Percentiles rank a stretch among this genome's conserved stretches.
Evolutionary conservation across 2,888 invertebrate genomes (phyloP).

Genomic region (Venusia cambrica): DNA sequence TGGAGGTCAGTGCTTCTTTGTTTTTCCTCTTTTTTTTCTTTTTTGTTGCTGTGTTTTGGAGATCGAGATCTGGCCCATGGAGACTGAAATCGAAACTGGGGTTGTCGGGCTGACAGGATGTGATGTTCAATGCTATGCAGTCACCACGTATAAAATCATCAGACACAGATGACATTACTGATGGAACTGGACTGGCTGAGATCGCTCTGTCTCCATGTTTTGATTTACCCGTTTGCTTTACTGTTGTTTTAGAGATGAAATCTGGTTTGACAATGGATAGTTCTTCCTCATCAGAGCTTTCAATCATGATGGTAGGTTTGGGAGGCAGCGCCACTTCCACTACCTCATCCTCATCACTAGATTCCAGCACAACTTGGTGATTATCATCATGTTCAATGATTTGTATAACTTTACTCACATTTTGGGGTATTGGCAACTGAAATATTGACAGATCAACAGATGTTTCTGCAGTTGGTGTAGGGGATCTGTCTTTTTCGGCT

Average conservation of each 20-base stretch:
- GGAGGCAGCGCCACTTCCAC: conserved; percentile 70
- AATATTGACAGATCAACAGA: conserved; percentile 56
- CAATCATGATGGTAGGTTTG: conserved; percentile 71
- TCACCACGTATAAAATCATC: conserved; percentile 75
- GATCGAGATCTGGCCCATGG: conserved; percentile 68
- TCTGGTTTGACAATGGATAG: conserved; percentile 39
- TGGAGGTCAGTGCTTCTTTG: conserved; percentile 55
- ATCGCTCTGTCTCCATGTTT: conserved; percentile 45
- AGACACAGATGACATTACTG: conserved; percentile 71
- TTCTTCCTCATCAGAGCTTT: conserved; percentile 75
- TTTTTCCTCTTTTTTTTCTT: conserved; percentile 68
- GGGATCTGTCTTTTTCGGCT: conserved; percentile 43
- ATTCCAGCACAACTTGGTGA: conserved; percentile 49
- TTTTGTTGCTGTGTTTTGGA: conserved; percentile 55
- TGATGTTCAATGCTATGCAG: conserved; percentile 73
- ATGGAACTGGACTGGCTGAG: conserved; percentile 70
- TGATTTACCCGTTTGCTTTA: conserved; percentile 30
- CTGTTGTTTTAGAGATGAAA: conserved; percentile 31
- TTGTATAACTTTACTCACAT: conserved; percentile 54
- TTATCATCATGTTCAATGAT: conserved; percentile 54
- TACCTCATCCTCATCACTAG: conserved; percentile 75
- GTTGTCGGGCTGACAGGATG: conserved; percentile 56
- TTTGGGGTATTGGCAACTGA: conserved; percentile 51
- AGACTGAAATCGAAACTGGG: conserved; percentile 74
- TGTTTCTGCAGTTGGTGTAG: conserved; percentile 29